phyloP scores from a whole-genome alignment of 2,113 vertebrate genomes.

The Ptilorrhoa leucosticta region DNA sequence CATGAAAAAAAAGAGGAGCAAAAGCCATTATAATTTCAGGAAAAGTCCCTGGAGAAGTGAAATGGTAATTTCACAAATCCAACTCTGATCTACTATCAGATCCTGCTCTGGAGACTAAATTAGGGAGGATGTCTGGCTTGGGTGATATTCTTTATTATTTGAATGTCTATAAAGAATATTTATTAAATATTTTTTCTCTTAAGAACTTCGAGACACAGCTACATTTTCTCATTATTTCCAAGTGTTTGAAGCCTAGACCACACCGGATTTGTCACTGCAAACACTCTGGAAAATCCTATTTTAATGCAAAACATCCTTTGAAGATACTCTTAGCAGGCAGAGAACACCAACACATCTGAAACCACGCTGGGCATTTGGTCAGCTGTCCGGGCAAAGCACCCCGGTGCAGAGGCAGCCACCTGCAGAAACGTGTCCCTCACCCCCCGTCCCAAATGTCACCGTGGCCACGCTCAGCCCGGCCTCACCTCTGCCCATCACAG shows the following conservation, averaged over 20 bases:
- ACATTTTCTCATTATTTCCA: background rate
- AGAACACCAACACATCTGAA: background rate
- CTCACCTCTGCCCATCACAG: background rate
- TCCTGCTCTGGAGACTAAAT: background rate
- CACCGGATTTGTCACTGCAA: background rate
- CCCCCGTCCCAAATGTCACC: fast-evolving
- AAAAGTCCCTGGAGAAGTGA: slow-evolving; percentile 5
- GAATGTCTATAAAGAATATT: background rate
- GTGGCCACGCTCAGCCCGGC: fast-evolving
- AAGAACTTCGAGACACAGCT: background rate
- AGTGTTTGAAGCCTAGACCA: background rate
- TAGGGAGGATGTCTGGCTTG: background rate
- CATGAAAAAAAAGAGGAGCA: background rate
- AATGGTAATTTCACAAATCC: slow-evolving; percentile 32
- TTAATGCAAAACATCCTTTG: background rate
- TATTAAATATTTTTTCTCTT: background rate
- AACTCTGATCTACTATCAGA: background rate
- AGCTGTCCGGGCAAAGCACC: background rate
- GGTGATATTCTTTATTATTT: background rate
- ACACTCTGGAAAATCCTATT: background rate
- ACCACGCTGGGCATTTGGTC: fast-evolving
- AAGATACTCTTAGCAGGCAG: background rate
- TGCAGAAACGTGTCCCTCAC: fast-evolving
- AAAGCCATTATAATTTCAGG: slow-evolving; percentile 10
- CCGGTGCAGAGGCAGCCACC: fast-evolving